phyloP scores from a whole-genome alignment of 2,888 invertebrate genomes.

The Trypoxylon attenuatum region DNA sequence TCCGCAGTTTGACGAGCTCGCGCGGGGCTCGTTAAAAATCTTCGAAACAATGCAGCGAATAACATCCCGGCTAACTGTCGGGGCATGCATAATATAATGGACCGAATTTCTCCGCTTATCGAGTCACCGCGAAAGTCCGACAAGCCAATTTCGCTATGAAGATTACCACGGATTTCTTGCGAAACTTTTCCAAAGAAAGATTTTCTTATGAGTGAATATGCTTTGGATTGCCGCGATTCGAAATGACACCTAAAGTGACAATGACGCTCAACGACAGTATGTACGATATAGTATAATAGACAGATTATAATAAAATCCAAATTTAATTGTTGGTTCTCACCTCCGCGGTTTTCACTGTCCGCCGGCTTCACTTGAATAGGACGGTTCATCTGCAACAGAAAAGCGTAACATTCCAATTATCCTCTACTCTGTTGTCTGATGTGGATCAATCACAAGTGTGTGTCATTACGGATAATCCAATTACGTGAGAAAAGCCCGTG shows the following conservation, averaged over 20 bases:
- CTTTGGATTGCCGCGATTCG: too few relatives aligned
- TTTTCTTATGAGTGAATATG: not conserved
- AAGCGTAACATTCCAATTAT: too few relatives aligned
- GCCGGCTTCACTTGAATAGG: conserved; percentile 99
- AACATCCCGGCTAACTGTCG: not conserved
- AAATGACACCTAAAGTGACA: too few relatives aligned
- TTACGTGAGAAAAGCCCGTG: too few relatives aligned
- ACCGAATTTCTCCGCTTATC: not conserved
- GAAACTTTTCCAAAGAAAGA: too few relatives aligned
- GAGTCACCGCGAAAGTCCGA: too few relatives aligned
- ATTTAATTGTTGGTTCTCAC: conserved; percentile 77
- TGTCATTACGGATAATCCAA: too few relatives aligned
- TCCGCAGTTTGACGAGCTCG: not conserved
- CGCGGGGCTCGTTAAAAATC: not conserved
- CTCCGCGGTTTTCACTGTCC: conserved; percentile 99
- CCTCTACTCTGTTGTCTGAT: too few relatives aligned
- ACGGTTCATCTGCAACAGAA: conserved; percentile 98
- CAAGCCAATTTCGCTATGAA: too few relatives aligned
- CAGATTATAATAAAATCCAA: conserved; percentile 6
- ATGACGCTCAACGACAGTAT: too few relatives aligned
- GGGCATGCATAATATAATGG: not conserved
- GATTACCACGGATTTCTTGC: too few relatives aligned
- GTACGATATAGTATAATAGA: conserved; percentile 11
- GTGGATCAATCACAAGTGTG: too few relatives aligned
- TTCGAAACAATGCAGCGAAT: not conserved